These are phyloP conservation scores for Ichneumoninae sp. DNA, from an alignment of 2,888 invertebrate genomes.

Conservation along the genomic window DNA sequence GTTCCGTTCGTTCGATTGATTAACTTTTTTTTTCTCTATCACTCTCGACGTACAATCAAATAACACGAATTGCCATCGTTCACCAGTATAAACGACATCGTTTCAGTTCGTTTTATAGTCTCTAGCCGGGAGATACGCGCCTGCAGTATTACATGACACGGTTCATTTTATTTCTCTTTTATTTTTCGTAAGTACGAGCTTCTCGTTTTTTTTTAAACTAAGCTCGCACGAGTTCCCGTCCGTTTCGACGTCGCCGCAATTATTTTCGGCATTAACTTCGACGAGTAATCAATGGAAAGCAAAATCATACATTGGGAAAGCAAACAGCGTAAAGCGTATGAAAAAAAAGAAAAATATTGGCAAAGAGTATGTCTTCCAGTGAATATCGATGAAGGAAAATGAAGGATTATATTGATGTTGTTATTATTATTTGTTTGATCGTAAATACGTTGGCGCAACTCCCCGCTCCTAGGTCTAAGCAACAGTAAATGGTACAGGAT, in stretches of 20 bases:
- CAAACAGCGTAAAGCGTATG: slow-evolving; percentile 52
- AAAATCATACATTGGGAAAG: slow-evolving; percentile 69
- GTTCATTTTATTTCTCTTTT: slow-evolving; percentile 17
- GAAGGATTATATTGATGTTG: slow-evolving; percentile 52
- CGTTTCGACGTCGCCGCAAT: background rate
- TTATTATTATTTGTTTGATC: slow-evolving; percentile 53
- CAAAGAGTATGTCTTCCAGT: slow-evolving; percentile 58
- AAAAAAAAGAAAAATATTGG: slow-evolving; percentile 43
- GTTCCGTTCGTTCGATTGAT: slow-evolving; percentile 53
- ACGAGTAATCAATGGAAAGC: slow-evolving; percentile 52
- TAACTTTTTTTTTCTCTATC: slow-evolving; percentile 19
- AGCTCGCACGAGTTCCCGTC: background rate
- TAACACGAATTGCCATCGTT: slow-evolving; percentile 30
- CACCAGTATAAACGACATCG: slow-evolving; percentile 8
- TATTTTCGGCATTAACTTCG: background rate
- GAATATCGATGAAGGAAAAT: slow-evolving; percentile 54
- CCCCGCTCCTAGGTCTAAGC: slow-evolving; percentile 82
- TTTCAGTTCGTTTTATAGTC: slow-evolving; percentile 41
- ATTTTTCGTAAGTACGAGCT: slow-evolving; percentile 13
- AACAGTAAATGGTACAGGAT: slow-evolving; percentile 66
- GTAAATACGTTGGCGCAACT: slow-evolving; percentile 76
- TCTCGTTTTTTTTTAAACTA: slow-evolving; percentile 6
- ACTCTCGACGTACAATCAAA: slow-evolving; percentile 27
- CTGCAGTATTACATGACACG: slow-evolving; percentile 61
- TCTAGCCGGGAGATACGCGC: slow-evolving; percentile 30